Conservation (phyloP, 1,140 invertebrate genomes). For the Papilio aristodemus region DNA sequence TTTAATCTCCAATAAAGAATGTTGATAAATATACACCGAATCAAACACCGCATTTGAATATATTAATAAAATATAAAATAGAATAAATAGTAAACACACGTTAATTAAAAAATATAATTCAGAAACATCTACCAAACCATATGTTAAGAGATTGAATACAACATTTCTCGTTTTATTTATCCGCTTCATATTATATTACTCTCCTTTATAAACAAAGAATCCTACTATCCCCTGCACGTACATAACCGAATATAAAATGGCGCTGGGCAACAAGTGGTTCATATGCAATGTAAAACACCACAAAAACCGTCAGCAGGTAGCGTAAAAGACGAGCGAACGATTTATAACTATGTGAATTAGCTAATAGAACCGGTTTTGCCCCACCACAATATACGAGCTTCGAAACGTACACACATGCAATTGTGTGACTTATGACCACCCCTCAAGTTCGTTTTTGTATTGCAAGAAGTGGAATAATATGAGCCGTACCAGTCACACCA, state of each 20-base stretch:
- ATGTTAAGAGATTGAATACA: no score
- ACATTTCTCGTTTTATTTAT: not conserved
- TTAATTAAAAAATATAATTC: no score
- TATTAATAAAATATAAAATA: not conserved
- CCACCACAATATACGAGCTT: slow-evolving; percentile 46
- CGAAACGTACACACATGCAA: slow-evolving; percentile 45
- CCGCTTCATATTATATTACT: not conserved
- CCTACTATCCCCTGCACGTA: slow-evolving; percentile 47
- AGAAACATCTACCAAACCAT: no score
- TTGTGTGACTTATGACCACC: slow-evolving; percentile 52
- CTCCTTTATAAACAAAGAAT: slow-evolving; percentile 32
- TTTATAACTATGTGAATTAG: slow-evolving; percentile 67
- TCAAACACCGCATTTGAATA: not conserved
- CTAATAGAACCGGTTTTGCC: slow-evolving; percentile 70
- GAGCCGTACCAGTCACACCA: slow-evolving; percentile 60
- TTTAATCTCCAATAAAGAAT: not conserved
- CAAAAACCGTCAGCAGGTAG: slow-evolving; percentile 77
- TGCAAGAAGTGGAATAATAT: slow-evolving; percentile 38
- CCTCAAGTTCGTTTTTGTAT: slow-evolving; percentile 43
- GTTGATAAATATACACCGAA: not conserved
- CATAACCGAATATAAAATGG: slow-evolving; percentile 55
- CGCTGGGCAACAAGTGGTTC: slow-evolving; percentile 75
- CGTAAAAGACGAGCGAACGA: slow-evolving; percentile 55
- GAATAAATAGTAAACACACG: no score
- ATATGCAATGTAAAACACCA: slow-evolving; percentile 73